A percentile compares a stretch with the other conserved stretches of the same genome.
Conservation (phyloP, 2,888 invertebrate genomes). For the Notodonta dromedarius region DNA sequence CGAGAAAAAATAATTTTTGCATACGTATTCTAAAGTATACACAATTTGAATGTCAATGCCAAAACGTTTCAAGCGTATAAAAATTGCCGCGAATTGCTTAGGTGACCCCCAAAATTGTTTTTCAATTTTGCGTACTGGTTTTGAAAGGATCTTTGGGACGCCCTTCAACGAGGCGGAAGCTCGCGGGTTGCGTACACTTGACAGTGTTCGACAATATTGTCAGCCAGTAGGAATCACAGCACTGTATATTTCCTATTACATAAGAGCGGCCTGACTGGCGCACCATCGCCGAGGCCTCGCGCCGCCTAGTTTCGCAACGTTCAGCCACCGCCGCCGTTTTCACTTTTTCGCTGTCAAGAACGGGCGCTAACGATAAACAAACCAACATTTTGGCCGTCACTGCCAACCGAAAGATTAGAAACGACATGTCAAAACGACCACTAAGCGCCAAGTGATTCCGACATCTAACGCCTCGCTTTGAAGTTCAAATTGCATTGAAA, state of each 20-base stretch:
- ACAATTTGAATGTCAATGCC: conserved; percentile 43
- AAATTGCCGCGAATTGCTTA: conserved; percentile 26
- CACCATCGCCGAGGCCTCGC: conserved; percentile 61
- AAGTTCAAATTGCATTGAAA: conserved; percentile 61
- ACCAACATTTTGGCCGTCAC: conserved; percentile 82
- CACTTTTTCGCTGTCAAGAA: conserved; percentile 85
- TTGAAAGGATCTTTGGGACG: conserved; percentile 18
- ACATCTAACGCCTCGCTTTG: conserved; percentile 48
- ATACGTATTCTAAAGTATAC: not conserved
- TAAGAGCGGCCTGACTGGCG: conserved; percentile 49
- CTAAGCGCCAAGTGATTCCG: conserved; percentile 43
- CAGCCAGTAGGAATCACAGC: conserved; percentile 37
- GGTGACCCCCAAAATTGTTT: conserved; percentile 21
- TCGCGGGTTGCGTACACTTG: conserved; percentile 15
- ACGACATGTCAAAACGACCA: conserved; percentile 51
- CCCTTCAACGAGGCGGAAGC: conserved; percentile 33
- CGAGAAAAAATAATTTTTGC: not conserved
- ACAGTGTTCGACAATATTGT: conserved; percentile 34
- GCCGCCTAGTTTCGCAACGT: conserved; percentile 67
- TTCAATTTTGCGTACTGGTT: conserved; percentile 7
- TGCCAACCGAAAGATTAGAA: conserved; percentile 54
- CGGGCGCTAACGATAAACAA: conserved; percentile 82
- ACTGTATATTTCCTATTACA: conserved; percentile 68
- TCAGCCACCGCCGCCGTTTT: conserved; percentile 79
- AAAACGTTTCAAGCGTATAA: conserved; percentile 24